Conservation (phyloP, 2,888 invertebrate species). For the Buathra laborator region DNA sequence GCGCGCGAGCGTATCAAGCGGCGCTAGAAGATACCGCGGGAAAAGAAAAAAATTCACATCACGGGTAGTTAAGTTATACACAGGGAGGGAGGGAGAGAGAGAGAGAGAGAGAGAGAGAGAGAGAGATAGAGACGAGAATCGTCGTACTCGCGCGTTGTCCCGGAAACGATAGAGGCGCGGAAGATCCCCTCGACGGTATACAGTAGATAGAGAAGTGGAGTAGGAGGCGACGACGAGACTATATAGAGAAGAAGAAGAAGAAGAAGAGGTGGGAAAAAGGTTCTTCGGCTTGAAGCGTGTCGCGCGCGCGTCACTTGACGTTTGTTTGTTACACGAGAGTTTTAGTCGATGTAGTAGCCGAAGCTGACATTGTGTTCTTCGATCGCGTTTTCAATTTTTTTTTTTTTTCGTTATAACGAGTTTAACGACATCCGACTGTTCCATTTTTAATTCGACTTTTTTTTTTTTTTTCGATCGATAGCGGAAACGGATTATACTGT, state of each 20-base stretch:
- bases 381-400: neutral
- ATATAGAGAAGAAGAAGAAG: constrained; percentile 5
- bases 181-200: constrained; percentile 49
- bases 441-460: neutral
- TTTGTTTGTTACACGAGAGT: constrained; percentile 46
- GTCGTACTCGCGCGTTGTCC: constrained; percentile 46
- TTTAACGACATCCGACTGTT: neutral
- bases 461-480: constrained; percentile 1
- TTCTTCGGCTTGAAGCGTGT: constrained; percentile 39
- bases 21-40: neutral
- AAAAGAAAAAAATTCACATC: neutral
- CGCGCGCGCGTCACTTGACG: constrained; percentile 59
- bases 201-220: constrained; percentile 24
- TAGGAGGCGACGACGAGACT: constrained; percentile 30
- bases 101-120: neutral
- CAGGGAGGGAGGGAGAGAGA: neutral
- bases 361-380: constrained; percentile 16
- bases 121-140: neutral
- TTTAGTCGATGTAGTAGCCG: neutral
- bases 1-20: neutral
- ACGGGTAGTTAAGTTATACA: neutral
- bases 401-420: neutral
- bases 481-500: neutral
- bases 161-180: constrained; percentile 55
- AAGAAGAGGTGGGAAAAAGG: constrained; percentile 14